Conservation (phyloP, 1,140 invertebrate species). For the Daktulosphaira vitifoliae region DNA sequence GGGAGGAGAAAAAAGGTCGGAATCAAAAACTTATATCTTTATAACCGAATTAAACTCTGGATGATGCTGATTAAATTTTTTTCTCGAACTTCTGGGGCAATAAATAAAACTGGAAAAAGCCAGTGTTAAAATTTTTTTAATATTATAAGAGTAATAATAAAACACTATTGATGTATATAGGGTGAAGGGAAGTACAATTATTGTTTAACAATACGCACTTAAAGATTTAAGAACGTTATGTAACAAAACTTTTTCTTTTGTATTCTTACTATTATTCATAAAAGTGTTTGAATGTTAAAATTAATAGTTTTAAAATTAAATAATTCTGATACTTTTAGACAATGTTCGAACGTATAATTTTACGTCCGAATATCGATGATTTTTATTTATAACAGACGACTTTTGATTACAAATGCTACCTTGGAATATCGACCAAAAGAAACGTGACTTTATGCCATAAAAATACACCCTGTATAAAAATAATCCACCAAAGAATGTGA, state of each 20-base stretch:
- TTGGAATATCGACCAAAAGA: no score
- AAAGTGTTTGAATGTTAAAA: background rate
- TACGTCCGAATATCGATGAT: no score
- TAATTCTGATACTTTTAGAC: no score
- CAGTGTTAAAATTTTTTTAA: no score
- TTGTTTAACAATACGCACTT: background rate
- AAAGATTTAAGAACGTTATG: background rate
- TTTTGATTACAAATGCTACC: no score
- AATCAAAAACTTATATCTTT: slow-evolving; percentile 33
- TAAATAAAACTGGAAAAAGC: slow-evolving; percentile 4
- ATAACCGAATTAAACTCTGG: slow-evolving; percentile 32
- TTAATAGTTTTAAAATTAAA: no score
- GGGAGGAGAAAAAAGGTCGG: slow-evolving; percentile 12
- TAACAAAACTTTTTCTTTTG: no score
- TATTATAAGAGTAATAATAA: slow-evolving; percentile 30
- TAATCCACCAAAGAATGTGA: no score
- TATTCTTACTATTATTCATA: background rate
- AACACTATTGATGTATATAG: slow-evolving; percentile 7
- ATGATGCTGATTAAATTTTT: slow-evolving; percentile 22
- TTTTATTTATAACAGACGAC: no score
- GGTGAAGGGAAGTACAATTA: background rate
- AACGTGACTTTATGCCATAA: no score
- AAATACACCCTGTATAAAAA: no score
- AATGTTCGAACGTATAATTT: no score
- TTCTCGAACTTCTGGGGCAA: background rate